Evolutionary conservation across 2,113 vertebrate species (phyloP), one percentile per base, ranked within the genome.

Genomic region (Ursus arctos): DNA sequence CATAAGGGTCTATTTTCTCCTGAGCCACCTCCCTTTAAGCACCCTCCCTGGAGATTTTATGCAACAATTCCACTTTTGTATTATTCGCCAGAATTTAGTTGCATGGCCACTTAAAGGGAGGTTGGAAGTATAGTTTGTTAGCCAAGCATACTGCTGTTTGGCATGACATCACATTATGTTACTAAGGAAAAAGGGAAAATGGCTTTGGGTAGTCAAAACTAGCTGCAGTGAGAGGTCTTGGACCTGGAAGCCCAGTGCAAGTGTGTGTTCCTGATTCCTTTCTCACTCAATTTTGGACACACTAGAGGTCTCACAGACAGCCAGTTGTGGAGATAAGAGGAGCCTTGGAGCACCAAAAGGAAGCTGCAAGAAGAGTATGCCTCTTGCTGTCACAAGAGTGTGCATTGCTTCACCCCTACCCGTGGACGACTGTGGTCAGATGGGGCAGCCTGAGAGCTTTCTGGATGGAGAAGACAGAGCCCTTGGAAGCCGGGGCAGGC

Each of bases 281-380:
- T n/a, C 49, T 77, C 57, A 10, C 33, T 47, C 59, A 2, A 40
- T 80, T 57, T 33, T 24, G 31, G 72, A 33, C 36, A 22, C 28
- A 1, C 18, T 4, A 26, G 33, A 53, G 43, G 65, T 26, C 6
- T 85, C 24, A 21, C 0, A 40, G 63, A 7, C 43, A 14, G 6
- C 43, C 15, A 36, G 15, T 13, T 19, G 16, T 24, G 14, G 24
- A 31, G 28, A 47, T 0, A 7, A 53, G 82, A 92, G 33, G 33
- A 3, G 26, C 8, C n/a, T 61, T 22, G 28, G 14, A 19, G 9
- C 11, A 0, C 10, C 0, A 0, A 31, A 19, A 40, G n/a, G 53
- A 63, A 26, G 82, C 53, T 33, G 28, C 87, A 26, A 76, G 49
- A 22, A 43, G 14, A 22, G 31, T 15, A 14, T 3, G 18, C 22